Evolutionary conservation across 1,140 invertebrate genomes (phyloP).

Genomic region (Anagrus nilaparvatae): DNA sequence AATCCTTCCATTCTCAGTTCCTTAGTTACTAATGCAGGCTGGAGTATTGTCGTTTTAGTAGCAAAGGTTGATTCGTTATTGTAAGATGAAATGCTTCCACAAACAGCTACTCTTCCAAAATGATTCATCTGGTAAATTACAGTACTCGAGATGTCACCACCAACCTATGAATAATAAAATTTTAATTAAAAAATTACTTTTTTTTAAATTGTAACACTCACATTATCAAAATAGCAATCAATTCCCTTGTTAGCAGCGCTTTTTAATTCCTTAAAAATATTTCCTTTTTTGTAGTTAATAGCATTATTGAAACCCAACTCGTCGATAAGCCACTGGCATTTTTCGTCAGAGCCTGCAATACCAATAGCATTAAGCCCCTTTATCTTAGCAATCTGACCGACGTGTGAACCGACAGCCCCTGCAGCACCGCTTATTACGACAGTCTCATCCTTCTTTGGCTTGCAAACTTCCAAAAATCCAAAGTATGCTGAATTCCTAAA

Average conservation of each 20-base stretch:
- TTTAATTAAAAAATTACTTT: conserved; percentile 15
- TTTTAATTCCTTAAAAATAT: conserved; percentile 45
- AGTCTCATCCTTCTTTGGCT: conserved; percentile 56
- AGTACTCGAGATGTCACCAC: conserved; percentile 51
- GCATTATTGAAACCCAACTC: conserved; percentile 58
- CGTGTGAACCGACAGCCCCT: conserved; percentile 58
- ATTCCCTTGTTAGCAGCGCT: conserved; percentile 54
- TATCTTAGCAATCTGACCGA: conserved; percentile 65
- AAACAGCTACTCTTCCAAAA: conserved; percentile 51
- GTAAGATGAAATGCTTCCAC: conserved; percentile 55
- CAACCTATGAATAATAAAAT: conserved; percentile 40
- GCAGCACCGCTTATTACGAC: conserved; percentile 55
- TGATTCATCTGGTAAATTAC: conserved; percentile 53
- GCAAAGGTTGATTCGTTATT: conserved; percentile 16
- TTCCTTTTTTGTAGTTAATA: conserved; percentile 59
- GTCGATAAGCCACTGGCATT: conserved; percentile 55
- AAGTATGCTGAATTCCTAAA: conserved; percentile 62
- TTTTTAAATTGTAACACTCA: conserved; percentile 26
- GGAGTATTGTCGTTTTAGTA: conserved; percentile 39
- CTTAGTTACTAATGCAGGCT: conserved; percentile 42
- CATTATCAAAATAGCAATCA: conserved; percentile 68
- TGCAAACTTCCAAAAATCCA: conserved; percentile 56
- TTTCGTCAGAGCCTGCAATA: conserved; percentile 58
- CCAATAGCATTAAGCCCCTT: conserved; percentile 58
- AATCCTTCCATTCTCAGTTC: conserved; percentile 54